phyloP scores from a whole-genome alignment of 2,888 invertebrate species.

The Lithophane semibrunnea region DNA sequence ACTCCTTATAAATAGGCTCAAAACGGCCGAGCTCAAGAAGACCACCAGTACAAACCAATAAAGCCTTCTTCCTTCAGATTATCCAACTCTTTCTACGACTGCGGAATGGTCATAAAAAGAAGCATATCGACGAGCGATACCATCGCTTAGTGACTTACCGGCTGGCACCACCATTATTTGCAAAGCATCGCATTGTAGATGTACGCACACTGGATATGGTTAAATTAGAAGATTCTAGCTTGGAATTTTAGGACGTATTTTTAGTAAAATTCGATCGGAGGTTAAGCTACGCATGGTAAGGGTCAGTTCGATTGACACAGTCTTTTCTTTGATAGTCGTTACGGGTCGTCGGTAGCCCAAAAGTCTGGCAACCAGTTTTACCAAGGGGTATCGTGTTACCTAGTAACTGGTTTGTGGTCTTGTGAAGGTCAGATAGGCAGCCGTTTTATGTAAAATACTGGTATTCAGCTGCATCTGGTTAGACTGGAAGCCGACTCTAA shows the following conservation, averaged over 20 bases:
- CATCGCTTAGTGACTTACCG: constrained; percentile 88
- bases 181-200: constrained; percentile 71
- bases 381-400: background rate
- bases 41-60: constrained; percentile 56
- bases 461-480: background rate
- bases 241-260: background rate
- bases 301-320: background rate
- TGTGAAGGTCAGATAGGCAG: background rate
- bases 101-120: constrained; percentile 85
- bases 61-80: constrained; percentile 69
- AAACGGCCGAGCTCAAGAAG: constrained; percentile 17
- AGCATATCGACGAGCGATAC: constrained; percentile 86
- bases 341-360: background rate
- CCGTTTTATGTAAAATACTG: background rate
- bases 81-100: constrained; percentile 82
- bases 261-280: no score
- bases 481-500: background rate
- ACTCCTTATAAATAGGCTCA: background rate
- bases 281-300: no score
- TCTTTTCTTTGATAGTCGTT: background rate
- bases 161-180: constrained; percentile 81
- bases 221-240: background rate
- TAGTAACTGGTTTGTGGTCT: background rate
- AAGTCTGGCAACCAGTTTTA: background rate
- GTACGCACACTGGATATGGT: constrained; percentile 70